Evolutionary conservation across 2,888 invertebrate genomes (phyloP), one percentile per base, ranked within the genome.

Genomic region (Parapristionchus giblindavisi): DNA sequence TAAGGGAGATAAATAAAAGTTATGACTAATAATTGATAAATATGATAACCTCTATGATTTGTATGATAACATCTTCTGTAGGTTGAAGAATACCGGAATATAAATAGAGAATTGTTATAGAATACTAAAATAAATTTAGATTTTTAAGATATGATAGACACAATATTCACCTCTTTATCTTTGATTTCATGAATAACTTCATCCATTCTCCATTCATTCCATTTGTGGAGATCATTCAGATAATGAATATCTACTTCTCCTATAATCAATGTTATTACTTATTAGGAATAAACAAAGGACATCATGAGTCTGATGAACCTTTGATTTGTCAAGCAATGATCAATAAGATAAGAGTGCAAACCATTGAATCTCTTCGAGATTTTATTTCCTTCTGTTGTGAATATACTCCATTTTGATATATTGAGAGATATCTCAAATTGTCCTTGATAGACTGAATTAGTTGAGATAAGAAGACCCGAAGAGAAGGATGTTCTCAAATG

Each of bases 171-270:
- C 52, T 68, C 34, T 6, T 68, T 40, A 21, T 68, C 52, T 24
- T 34, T 68, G 21, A 68, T 52, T 14, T 1, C 1, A n/a, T 34
- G 51, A n/a, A 27, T 29, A 2, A 68, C n/a, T 36, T 68, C 52
- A n/a, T 68, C 68, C 17, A 21, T 51, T 24, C 8, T 68, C 68
- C 68, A 68, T 6, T 68, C 68, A 3, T n/a, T 68, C 68, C 68
- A 68, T 68, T 27, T 34, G 24, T 51, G 68, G 24, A 68, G 51
- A 52, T 52, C 36, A 8, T 52, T 52, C n/a, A 68, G 36, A 8
- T 51, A 29, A n/a, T 52, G 68, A 21, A 68, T 52, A 21, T 68
- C 68, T 5, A 68, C 68, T 52, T 29, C 68, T 2, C 68, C 68
- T 68, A 32, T 43, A 14, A 43, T n/a, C n/a, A n/a, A n/a, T n/a